A percentile compares a stretch with the other conserved stretches of the same genome.
phyloP scores from a whole-genome alignment of 2,113 vertebrate species.

The Urocitellus parryii region DNA sequence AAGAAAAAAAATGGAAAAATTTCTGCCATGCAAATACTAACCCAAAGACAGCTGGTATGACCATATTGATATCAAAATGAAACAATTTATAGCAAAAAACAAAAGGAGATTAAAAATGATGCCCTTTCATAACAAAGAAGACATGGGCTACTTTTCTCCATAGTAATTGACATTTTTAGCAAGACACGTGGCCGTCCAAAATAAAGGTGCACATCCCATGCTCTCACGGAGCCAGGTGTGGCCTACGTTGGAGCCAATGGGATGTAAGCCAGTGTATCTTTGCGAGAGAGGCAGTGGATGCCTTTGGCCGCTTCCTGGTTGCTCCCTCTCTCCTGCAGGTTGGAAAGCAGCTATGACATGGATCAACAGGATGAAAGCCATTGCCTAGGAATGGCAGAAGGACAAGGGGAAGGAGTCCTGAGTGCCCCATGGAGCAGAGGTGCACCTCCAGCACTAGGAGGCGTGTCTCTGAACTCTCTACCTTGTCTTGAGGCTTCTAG shows the following conservation, averaged over 20 bases:
- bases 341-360: neutral
- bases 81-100: neutral
- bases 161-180: neutral
- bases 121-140: neutral
- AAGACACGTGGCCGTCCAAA: neutral
- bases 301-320: neutral
- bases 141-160: neutral
- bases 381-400: neutral
- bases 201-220: neutral
- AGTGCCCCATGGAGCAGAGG: neutral
- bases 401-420: neutral
- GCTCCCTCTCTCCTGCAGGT: neutral
- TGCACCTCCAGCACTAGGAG: neutral
- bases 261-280: neutral
- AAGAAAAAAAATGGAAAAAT: neutral
- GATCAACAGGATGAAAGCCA: neutral
- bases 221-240: neutral
- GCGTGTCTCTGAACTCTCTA: neutral
- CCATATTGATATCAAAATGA: neutral
- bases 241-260: neutral
- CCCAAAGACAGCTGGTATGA: neutral
- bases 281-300: neutral
- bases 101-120: neutral
- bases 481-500: neutral
- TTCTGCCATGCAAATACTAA: neutral